Evolutionary conservation across 2,797 vertebrate genomes (phyloP), one percentile per base, ranked within the genome.

Genomic region (Sebastiscus tertius): DNA sequence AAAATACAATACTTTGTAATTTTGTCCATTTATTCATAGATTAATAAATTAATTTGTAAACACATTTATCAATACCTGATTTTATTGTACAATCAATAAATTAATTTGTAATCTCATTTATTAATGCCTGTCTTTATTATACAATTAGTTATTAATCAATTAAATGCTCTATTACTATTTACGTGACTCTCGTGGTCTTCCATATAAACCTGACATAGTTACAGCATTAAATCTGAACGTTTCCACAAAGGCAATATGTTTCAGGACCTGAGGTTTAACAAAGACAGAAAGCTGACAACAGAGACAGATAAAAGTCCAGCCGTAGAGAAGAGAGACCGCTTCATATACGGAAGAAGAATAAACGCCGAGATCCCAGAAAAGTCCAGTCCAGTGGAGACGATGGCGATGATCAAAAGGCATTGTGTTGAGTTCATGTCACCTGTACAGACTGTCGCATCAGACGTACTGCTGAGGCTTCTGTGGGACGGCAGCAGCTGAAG

Each of bases 391-490:
- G 78, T 77, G 22, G 5, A 62, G 68, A 34, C 5, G 75, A 54
- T 54, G 6, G 3, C 24, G 60, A 29, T 24, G 77, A 83, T 69
- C n/a, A 13, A 24, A 77, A 81, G 88, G 46, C 66, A 8, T 39
- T 1, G 49, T 29, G 63, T 18, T 20, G 77, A 22, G 20, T 39
- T 77, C 18, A 12, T 7, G 65, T 77, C 77, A 83, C 73, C 64
- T 49, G 26, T 13, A 2, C 20, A 0, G 14, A 3, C 52, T 1
- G 11, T 22, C 26, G 78, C 2, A 49, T 95, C 92, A 96, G 65
- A 96, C 89, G 24, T 83, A 96, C 87, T 96, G 95, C 82, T 60
- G 93, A 9, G 95, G 83, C 54, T 96, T 94, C 88, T 93, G 88
- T 2, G 94, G 89, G 46, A 71, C 36, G 0, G 90, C 49, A 6